Conservation (phyloP, 2,113 vertebrate species). For the Trogon surrucura region DNA sequence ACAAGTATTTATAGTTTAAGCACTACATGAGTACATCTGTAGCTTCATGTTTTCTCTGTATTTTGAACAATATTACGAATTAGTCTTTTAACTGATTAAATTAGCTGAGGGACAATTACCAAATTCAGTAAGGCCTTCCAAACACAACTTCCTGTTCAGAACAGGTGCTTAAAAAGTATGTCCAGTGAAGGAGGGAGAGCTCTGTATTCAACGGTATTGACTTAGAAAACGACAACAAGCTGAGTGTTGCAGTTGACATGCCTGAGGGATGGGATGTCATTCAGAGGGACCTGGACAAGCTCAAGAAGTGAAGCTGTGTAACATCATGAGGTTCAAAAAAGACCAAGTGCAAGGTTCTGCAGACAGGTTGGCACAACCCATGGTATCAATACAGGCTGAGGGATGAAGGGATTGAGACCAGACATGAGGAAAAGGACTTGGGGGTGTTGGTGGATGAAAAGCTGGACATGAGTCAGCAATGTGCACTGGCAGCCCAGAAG, state of each 20-base stretch:
- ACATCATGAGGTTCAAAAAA: background rate
- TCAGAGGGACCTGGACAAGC: background rate
- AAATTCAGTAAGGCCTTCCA: background rate
- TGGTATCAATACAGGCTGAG: too few relatives aligned
- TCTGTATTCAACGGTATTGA: background rate
- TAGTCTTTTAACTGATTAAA: background rate
- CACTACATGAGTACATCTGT: rapidly evolving
- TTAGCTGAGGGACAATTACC: background rate
- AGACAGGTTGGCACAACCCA: rapidly evolving
- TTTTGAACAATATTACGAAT: background rate
- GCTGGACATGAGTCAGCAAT: too few relatives aligned
- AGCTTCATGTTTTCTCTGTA: background rate
- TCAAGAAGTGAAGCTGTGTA: background rate
- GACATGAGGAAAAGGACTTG: background rate
- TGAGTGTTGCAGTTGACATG: rapidly evolving
- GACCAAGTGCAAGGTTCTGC: background rate
- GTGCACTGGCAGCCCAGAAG: rapidly evolving
- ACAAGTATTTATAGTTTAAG: background rate
- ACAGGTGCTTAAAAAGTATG: background rate
- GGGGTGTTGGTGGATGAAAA: too few relatives aligned
- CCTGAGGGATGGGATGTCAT: background rate
- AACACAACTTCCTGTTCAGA: background rate
- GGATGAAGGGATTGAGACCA: background rate
- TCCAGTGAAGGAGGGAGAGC: background rate
- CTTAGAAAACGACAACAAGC: background rate